These are phyloP conservation scores for Coregonus ussuriensis DNA, from an alignment of 2,797 vertebrate species.

Conservation along the genomic window DNA sequence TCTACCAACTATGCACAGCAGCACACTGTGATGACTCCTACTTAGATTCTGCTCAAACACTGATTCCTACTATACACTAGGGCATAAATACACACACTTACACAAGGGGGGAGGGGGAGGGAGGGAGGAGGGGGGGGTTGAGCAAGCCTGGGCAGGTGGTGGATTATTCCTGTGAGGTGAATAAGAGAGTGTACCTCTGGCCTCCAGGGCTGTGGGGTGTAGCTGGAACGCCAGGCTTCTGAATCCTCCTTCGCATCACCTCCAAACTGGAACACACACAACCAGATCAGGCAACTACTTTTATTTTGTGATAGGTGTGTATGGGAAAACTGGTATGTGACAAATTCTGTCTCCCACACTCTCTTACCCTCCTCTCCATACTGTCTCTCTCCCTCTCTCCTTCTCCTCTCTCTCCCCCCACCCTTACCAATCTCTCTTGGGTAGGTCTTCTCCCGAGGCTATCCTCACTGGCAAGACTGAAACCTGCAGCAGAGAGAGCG, in stretches of 20 bases:
- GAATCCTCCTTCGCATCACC: slow-evolving; percentile 27
- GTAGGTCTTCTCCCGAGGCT: slow-evolving; percentile 28
- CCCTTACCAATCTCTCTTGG: slow-evolving; percentile 12
- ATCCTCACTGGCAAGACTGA: slow-evolving; percentile 1
- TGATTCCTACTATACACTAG: neutral
- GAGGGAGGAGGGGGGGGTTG: neutral
- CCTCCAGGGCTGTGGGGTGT: slow-evolving; percentile 60
- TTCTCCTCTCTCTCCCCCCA: neutral
- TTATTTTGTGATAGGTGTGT: neutral
- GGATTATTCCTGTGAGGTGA: slow-evolving; percentile 39
- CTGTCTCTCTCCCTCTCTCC: neutral
- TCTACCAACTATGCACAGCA: neutral
- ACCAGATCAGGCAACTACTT: neutral
- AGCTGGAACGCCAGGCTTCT: slow-evolving; percentile 42
- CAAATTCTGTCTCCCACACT: neutral
- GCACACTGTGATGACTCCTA: slow-evolving; percentile 32
- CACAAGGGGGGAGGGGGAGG: neutral
- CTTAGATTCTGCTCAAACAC: slow-evolving; percentile 19
- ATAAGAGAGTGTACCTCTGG: slow-evolving; percentile 54
- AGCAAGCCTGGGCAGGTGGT: slow-evolving; percentile 50
- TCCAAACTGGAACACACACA: slow-evolving; percentile 40
- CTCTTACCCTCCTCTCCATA: neutral
- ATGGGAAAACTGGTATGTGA: neutral
- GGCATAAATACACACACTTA: slow-evolving; percentile 31
- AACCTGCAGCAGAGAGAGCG: slow-evolving; percentile 29